Evolutionary conservation across 1,140 invertebrate genomes (phyloP).

Genomic region (Maconellicoccus hirsutus): DNA sequence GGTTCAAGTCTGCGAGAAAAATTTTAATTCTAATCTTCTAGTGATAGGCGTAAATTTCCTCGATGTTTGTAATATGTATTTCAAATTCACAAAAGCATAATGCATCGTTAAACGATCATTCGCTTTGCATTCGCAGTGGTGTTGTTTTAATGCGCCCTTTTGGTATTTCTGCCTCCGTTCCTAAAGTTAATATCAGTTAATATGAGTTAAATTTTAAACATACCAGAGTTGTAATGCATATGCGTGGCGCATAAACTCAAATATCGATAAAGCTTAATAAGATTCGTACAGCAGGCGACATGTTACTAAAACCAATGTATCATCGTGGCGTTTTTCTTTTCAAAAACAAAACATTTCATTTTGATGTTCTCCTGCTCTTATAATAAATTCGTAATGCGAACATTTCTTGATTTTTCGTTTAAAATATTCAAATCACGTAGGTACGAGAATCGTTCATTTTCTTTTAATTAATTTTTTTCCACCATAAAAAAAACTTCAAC

Average conservation of each 20-base stretch:
- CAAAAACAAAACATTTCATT: not conserved
- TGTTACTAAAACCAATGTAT: not conserved
- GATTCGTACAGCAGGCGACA: too few relatives aligned
- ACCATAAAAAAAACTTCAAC: not conserved
- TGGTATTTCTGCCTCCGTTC: not conserved
- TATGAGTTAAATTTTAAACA: not conserved
- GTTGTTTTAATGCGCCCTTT: not conserved
- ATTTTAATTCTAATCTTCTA: too few relatives aligned
- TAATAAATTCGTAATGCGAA: too few relatives aligned
- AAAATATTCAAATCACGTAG: not conserved
- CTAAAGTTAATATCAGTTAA: not conserved
- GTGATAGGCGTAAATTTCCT: too few relatives aligned
- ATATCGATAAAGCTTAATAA: too few relatives aligned
- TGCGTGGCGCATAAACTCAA: not conserved
- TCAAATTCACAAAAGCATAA: too few relatives aligned
- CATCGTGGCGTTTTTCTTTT: not conserved
- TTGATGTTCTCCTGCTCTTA: too few relatives aligned
- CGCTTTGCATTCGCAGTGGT: too few relatives aligned
- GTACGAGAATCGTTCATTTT: constrained; percentile 16
- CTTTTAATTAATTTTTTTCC: constrained; percentile 18
- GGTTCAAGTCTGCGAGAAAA: too few relatives aligned
- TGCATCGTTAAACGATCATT: too few relatives aligned
- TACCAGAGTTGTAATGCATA: not conserved
- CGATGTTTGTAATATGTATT: too few relatives aligned
- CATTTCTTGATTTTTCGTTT: too few relatives aligned